Evolutionary conservation across 2,888 invertebrate species (phyloP), one percentile per base, ranked within the genome.

Genomic region (Drosophila nr. medialis): DNA sequence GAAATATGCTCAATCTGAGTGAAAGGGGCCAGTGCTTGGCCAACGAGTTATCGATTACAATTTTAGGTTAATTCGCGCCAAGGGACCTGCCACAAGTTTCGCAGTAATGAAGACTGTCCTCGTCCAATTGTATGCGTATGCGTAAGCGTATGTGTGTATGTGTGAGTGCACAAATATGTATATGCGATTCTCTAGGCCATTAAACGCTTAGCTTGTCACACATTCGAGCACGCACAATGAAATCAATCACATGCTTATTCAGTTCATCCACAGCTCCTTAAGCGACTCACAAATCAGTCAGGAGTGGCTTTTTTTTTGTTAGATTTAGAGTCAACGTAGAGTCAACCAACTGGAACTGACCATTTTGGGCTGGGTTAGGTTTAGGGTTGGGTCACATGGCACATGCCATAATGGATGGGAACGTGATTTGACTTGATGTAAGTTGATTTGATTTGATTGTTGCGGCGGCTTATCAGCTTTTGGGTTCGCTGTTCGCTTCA

Each of bases 401-500:
- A 24, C 24, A 34, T 36, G 21, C 1, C 34, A n/a, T 55, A n/a
- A 7, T 38, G 40, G 40, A 10, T 55, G 64, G 68, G 53, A 67
- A 77, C 79, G 80, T 80, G 77, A 80, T 80, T 80, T 64, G 74
- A 64, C 64, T 78, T 73, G 76, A 74, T 51, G 51, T 36, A 15
- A 75, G 65, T 77, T 77, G 56, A 56, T 56, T 88, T 85, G 83
- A 75, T 80, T 88, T 80, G 79, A 87, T 84, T 84, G 86, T 83
- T 84, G 84, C 70, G 86, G 88, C 84, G 64, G 81, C 88, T 88
- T 84, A 88, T 88, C 84, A 88, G 84, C 83, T 83, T 83, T 84
- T 77, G 58, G 66, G 40, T 67, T 67, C 55, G 53, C 71, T 63
- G 62, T 69, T 58, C 68, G 72, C 72, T 56, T 76, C 66, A 79